phyloP scores from a whole-genome alignment of 1,140 invertebrate species.

The Aphidius gifuensis region DNA sequence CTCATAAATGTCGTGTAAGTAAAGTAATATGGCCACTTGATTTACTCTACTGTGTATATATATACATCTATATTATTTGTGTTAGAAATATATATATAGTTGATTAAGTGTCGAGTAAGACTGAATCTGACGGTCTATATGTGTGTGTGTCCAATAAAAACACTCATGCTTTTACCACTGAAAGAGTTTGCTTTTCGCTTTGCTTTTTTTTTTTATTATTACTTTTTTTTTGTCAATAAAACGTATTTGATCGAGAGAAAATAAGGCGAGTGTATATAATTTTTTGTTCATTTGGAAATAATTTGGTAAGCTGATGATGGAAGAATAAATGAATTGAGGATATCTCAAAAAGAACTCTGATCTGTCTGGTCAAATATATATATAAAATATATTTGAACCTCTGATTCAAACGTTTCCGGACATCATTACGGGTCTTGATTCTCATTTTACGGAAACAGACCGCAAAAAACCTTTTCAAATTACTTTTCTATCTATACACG shows the following conservation, averaged over 20 bases:
- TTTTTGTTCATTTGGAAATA: too few species aligned
- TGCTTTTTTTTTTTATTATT: background rate
- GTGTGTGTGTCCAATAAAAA: background rate
- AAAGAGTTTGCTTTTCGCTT: background rate
- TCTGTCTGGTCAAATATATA: too few species aligned
- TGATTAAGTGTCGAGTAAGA: background rate
- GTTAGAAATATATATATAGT: background rate
- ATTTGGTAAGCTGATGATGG: too few species aligned
- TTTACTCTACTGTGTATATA: background rate
- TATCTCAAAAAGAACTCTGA: too few species aligned
- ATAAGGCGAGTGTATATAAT: too few species aligned
- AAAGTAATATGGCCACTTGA: constrained; percentile 10
- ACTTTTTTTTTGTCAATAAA: too few species aligned
- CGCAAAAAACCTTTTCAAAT: constrained; percentile 18
- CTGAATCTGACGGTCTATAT: background rate
- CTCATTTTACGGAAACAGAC: background rate
- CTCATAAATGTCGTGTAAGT: background rate
- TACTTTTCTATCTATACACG: constrained; percentile 16
- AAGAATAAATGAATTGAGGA: too few species aligned
- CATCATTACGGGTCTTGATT: background rate
- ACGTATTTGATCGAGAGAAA: background rate
- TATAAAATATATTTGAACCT: background rate
- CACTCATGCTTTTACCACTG: background rate
- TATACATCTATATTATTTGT: too few species aligned
- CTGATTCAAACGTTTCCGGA: background rate